Conservation (phyloP, 35 echinoderm and acorn worm genomes). For the Holothuria glaberrima region DNA sequence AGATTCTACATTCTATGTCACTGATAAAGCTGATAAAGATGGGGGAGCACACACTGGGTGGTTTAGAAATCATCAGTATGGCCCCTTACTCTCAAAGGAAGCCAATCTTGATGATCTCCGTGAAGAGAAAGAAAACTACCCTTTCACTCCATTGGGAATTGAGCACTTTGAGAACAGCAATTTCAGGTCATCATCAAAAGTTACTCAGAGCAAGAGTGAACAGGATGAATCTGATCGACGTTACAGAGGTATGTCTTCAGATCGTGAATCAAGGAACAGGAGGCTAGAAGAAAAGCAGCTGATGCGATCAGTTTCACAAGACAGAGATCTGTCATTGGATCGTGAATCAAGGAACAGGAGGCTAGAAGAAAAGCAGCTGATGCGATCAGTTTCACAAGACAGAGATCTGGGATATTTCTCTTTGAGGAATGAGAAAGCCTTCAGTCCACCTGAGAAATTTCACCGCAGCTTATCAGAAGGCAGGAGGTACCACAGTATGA, state of each 20-base stretch:
- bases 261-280: conserved; percentile 18
- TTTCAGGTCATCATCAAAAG: background rate
- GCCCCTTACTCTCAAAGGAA: conserved; percentile 31
- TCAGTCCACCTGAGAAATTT: conserved; percentile 22
- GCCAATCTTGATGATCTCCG: conserved; percentile 4
- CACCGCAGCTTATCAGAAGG: conserved; percentile 2
- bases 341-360: conserved; percentile 9
- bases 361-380: background rate
- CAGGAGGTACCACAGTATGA: conserved; percentile 40
- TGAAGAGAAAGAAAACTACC: background rate
- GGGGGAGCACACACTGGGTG: conserved; percentile 16
- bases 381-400: conserved; percentile 18
- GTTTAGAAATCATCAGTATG: conserved; percentile 48
- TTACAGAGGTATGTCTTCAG: background rate
- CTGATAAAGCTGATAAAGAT: conserved; percentile 16
- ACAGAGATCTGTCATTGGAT: conserved; percentile 7
- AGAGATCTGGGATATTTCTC: conserved; percentile 28
- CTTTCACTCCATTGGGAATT: background rate
- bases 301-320: conserved; percentile 7
- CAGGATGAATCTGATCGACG: background rate
- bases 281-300: background rate
- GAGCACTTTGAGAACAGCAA: background rate
- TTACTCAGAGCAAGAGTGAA: background rate
- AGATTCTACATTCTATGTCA: background rate
- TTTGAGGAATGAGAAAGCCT: conserved; percentile 31